Conservation (phyloP, 2,113 vertebrate genomes). For the Bos indicus region DNA sequence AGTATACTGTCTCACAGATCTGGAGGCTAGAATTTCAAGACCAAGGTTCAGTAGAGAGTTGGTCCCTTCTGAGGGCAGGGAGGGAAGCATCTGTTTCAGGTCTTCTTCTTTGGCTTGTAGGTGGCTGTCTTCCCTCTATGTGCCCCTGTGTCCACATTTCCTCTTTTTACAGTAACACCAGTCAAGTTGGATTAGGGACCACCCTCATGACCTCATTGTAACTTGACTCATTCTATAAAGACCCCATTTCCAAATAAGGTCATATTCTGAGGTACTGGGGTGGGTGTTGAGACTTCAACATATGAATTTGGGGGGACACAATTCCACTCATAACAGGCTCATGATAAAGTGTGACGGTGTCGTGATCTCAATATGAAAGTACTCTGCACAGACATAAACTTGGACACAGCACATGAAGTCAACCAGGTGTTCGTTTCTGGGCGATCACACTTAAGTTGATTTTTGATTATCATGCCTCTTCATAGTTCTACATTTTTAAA, state of each 20-base stretch:
- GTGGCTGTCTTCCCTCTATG: not conserved
- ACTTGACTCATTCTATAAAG: not conserved
- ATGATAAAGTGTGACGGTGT: not conserved
- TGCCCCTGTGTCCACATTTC: not conserved
- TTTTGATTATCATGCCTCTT: not conserved
- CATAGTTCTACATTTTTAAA: not conserved
- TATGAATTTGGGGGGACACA: not conserved
- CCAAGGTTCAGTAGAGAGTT: not conserved
- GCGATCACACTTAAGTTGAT: not conserved
- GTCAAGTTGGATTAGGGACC: not conserved
- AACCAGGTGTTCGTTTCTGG: not conserved
- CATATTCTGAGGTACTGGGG: not conserved
- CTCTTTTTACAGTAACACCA: not conserved
- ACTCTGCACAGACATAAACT: not conserved
- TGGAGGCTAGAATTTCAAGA: not conserved
- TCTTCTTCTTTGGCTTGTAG: not conserved
- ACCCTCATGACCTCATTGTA: not conserved
- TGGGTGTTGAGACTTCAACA: not conserved
- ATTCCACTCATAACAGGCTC: not conserved
- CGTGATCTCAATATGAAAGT: not conserved
- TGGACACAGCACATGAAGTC: not conserved
- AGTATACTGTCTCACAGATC: not conserved
- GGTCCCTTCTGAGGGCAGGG: not conserved
- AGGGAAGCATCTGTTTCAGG: not conserved
- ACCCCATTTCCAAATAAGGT: not conserved